These are phyloP conservation scores for Molanna angustata DNA, from an alignment of 2,888 invertebrate genomes.

Conservation along the genomic window DNA sequence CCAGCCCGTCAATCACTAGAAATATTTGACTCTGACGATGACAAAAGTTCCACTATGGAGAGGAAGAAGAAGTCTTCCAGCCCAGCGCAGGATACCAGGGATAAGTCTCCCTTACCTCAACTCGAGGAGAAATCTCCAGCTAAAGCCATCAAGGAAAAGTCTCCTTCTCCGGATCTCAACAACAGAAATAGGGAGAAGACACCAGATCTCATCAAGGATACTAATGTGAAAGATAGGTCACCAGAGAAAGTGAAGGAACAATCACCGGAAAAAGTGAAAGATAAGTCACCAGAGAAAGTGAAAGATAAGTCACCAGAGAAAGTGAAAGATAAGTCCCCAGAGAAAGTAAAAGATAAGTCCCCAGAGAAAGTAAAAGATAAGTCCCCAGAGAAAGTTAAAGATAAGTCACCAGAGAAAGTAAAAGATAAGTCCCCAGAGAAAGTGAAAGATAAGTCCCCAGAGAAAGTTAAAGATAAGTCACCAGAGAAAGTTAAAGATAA, in stretches of 20 bases:
- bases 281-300: slow-evolving; percentile 18
- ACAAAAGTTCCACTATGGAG: slow-evolving; percentile 54
- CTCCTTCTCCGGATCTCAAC: slow-evolving; percentile 1
- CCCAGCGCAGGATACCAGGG: slow-evolving; percentile 41
- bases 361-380: slow-evolving; percentile 36
- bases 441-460: slow-evolving; percentile 39
- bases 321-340: slow-evolving; percentile 10
- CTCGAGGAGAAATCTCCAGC: slow-evolving; percentile 17
- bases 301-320: slow-evolving; percentile 18
- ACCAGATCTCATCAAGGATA: slow-evolving; percentile 6
- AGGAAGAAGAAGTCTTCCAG: slow-evolving; percentile 48
- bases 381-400: too few species aligned
- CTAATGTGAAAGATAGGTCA: slow-evolving; percentile 14
- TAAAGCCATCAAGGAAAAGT: slow-evolving; percentile 23
- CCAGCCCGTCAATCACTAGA: slow-evolving; percentile 38
- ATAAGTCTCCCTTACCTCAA: slow-evolving; percentile 37
- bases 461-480: slow-evolving; percentile 36
- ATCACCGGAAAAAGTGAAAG: slow-evolving; percentile 11
- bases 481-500: slow-evolving; percentile 6
- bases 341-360: slow-evolving; percentile 11
- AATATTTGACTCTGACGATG: slow-evolving; percentile 56
- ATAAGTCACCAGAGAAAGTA: not conserved
- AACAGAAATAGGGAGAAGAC: slow-evolving; percentile 4
- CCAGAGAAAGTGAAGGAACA: not conserved
- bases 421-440: slow-evolving; percentile 17